Conservation (phyloP, 2,113 vertebrate genomes). For the Bolborhynchus lineola region DNA sequence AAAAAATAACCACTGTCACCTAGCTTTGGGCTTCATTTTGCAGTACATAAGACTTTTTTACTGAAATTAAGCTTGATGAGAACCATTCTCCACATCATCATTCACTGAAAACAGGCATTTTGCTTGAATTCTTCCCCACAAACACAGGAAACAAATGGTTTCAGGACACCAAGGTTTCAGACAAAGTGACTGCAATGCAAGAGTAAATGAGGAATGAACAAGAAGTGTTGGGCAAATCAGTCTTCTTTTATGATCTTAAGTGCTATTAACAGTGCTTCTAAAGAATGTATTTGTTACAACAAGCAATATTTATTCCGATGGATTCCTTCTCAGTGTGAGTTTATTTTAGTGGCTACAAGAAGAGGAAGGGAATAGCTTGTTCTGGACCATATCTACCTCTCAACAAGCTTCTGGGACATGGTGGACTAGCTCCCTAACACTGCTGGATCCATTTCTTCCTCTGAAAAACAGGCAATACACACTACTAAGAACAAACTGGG, state of each 20-base stretch:
- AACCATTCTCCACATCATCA: not conserved
- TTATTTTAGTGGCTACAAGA: not conserved
- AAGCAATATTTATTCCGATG: not conserved
- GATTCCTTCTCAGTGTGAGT: not conserved
- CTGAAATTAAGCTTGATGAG: not conserved
- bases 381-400: not conserved
- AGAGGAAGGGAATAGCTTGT: not conserved
- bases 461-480: not conserved
- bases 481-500: not conserved
- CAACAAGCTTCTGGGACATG: not conserved
- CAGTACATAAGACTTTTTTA: not conserved
- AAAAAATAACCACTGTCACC: not conserved
- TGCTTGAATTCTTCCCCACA: not conserved
- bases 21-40: not conserved
- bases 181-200: not conserved
- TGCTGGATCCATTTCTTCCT: not conserved
- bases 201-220: not conserved
- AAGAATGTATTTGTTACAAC: not conserved
- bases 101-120: not conserved
- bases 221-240: not conserved
- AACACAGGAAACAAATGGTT: not conserved
- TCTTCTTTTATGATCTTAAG: not conserved
- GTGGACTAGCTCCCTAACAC: not conserved
- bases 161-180: not conserved
- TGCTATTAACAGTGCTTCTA: not conserved